Evolutionary conservation across 2,888 invertebrate genomes (phyloP).

Genomic region (Hemaris fuciformis): DNA sequence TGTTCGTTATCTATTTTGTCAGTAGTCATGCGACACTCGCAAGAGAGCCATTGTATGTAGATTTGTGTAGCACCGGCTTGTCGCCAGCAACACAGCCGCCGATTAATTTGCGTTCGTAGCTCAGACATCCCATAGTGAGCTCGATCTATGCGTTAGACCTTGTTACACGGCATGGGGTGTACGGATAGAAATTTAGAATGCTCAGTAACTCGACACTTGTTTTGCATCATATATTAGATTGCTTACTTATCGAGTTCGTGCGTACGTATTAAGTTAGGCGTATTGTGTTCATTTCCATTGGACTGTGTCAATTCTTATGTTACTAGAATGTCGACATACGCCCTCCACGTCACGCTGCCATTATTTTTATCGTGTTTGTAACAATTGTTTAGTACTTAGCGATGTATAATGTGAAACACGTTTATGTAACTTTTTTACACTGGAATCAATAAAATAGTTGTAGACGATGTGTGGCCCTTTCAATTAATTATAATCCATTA

Average conservation of each 20-base stretch:
- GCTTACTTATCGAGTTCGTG: slow-evolving; percentile 48
- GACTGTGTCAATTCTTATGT: slow-evolving; percentile 85
- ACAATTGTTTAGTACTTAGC: slow-evolving; percentile 40
- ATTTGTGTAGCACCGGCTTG: slow-evolving; percentile 23
- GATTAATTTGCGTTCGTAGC: slow-evolving; percentile 27
- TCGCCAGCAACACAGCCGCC: background rate
- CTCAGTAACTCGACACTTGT: slow-evolving; percentile 57
- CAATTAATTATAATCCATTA: slow-evolving; percentile 76
- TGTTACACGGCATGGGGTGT: slow-evolving; percentile 69
- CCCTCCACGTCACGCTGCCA: slow-evolving; percentile 76
- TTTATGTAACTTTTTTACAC: slow-evolving; percentile 72
- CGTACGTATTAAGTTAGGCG: slow-evolving; percentile 47
- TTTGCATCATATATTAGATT: slow-evolving; percentile 64
- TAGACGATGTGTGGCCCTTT: slow-evolving; percentile 72
- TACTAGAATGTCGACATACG: slow-evolving; percentile 84
- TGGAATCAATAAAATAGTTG: slow-evolving; percentile 74
- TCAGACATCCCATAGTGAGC: slow-evolving; percentile 59
- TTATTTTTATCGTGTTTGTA: slow-evolving; percentile 53
- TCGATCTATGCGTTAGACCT: slow-evolving; percentile 74
- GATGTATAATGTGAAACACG: slow-evolving; percentile 53
- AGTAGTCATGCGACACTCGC: slow-evolving; percentile 32
- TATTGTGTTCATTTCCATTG: slow-evolving; percentile 74
- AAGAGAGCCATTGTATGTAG: slow-evolving; percentile 48
- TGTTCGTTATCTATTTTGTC: slow-evolving; percentile 37
- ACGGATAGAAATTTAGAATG: slow-evolving; percentile 30